Evolutionary conservation across 2,888 invertebrate genomes (phyloP), one percentile per base, ranked within the genome.

Genomic region (Pseudococcus viburni): DNA sequence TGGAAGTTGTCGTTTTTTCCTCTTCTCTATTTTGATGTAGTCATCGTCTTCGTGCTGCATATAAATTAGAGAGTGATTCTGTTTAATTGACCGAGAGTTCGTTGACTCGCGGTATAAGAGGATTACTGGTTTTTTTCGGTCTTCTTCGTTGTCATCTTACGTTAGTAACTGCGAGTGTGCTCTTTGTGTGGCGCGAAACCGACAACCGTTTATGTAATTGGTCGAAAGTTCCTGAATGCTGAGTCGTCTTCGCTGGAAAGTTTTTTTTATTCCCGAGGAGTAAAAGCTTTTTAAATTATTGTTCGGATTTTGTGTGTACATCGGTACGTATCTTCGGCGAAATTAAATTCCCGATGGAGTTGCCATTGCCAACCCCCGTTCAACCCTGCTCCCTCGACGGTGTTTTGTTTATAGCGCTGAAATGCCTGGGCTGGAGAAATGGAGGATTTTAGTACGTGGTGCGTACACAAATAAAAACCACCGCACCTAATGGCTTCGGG

Each of bases 71-170:
- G 73, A 73, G 17, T 33, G 73, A 73, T 73, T 73, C 73, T 4
- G 33, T 73, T 17, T 73, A 73, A 73, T 73, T 73, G 73, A 73
- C 73, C 33, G 73, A 73, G 73, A 73, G 73, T 73, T 73, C 73
- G 73, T 73, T 73, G 73, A 73, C 73, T 33, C 68, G 9, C 5
- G 7, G 73, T 26, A 33, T 42, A 33, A 73, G 39, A 73, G 17
- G 33, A 73, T 19, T 26, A 73, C 26, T 26, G 73, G 33, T 73
- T 73, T 68, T 73, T 64, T 64, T 64, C 64, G 64, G 12, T 64
- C 19, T 64, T 64, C 64, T 64, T 64, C 64, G 64, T 59, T 19
- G 19, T 59, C 8, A 6, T 59, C 19, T 59, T 19, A n/a, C 5
- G 15, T n/a, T n/a, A n/a, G 55, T 55, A 55, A 55, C 55, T 15